Conservation (phyloP, 2,888 invertebrate species). For the Lampropteryx suffumata region DNA sequence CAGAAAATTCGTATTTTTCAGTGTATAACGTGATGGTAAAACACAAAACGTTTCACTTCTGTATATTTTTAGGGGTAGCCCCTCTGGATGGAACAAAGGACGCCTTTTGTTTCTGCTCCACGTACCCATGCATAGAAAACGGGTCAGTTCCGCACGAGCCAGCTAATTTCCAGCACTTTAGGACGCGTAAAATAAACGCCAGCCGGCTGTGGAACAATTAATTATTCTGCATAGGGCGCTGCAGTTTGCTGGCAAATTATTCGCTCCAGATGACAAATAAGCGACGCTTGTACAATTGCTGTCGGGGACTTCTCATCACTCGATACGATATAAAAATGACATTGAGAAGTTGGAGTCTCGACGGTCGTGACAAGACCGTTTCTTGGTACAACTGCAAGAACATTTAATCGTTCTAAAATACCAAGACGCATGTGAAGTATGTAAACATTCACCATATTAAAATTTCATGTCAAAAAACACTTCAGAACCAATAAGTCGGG, state of each 20-base stretch:
- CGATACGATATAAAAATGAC: slow-evolving; percentile 1
- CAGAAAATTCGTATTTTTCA: too few relatives aligned
- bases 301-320: slow-evolving; percentile 1
- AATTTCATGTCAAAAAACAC: too few relatives aligned
- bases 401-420: too few relatives aligned
- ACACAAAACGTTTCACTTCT: too few relatives aligned
- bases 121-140: slow-evolving; percentile 1
- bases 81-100: neutral
- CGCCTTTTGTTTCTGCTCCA: neutral
- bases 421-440: too few relatives aligned
- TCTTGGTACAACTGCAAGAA: too few relatives aligned
- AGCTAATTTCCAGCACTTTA: slow-evolving; percentile 22
- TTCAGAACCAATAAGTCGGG: too few relatives aligned
- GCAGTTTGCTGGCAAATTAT: slow-evolving; percentile 17
- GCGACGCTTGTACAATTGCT: slow-evolving; percentile 9
- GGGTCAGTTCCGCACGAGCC: slow-evolving; percentile 5
- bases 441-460: too few relatives aligned
- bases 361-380: neutral
- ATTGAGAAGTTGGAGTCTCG: neutral
- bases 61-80: neutral
- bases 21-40: too few relatives aligned
- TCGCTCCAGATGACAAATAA: slow-evolving; percentile 24
- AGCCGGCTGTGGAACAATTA: slow-evolving; percentile 25
- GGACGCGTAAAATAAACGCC: slow-evolving; percentile 21
- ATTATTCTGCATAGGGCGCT: slow-evolving; percentile 27